Conservation (phyloP, 2,888 invertebrate species). For the Ecliptopera silaceata region DNA sequence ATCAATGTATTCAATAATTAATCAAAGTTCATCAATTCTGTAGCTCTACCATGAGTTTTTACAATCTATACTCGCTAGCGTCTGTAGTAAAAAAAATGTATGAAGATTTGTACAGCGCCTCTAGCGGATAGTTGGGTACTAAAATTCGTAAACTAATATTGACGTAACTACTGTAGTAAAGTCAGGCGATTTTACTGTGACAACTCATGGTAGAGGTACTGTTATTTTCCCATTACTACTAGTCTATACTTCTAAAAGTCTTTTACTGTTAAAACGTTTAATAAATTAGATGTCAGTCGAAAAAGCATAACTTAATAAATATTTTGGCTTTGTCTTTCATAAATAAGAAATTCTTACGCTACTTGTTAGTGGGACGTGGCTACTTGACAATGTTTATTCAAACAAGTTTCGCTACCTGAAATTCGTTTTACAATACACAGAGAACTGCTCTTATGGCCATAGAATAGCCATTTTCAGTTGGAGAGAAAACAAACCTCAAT, state of each 20-base stretch:
- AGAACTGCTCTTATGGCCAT: neutral
- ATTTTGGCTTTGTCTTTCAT: conserved; percentile 23
- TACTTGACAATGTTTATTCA: neutral
- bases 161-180: too few relatives aligned
- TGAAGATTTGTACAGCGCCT: neutral
- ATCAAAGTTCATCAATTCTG: too few relatives aligned
- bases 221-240: too few relatives aligned
- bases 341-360: conserved; percentile 2
- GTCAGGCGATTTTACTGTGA: too few relatives aligned
- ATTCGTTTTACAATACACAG: neutral
- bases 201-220: too few relatives aligned
- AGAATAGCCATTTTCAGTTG: neutral
- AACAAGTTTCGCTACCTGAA: neutral
- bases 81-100: conserved; percentile 8
- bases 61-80: too few relatives aligned
- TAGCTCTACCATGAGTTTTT: too few relatives aligned
- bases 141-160: too few relatives aligned
- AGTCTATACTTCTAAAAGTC: neutral
- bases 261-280: neutral
- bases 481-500: neutral
- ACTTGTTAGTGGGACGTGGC: conserved; percentile 8
- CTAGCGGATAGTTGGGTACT: too few relatives aligned
- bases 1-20: conserved; percentile 28
- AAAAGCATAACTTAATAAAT: conserved; percentile 16
- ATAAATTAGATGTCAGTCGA: conserved; percentile 20